Evolutionary conservation across 2,113 vertebrate genomes (phyloP).

Genomic region (Carassius carassius): DNA sequence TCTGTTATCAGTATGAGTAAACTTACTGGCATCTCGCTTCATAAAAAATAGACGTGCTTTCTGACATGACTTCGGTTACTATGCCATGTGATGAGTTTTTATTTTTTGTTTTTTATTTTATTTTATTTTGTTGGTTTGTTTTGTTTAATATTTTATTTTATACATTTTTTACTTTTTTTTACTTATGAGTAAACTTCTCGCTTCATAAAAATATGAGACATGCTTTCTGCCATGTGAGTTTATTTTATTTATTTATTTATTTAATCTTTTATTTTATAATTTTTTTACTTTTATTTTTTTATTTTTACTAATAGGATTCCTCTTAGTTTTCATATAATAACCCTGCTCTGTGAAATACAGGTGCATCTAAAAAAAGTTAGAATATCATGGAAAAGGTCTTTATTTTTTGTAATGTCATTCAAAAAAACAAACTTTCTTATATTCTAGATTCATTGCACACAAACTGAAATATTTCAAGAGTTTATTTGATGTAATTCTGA

Average conservation of each 20-base stretch:
- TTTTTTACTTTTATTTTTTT: background rate
- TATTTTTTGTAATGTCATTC: no score
- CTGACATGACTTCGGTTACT: background rate
- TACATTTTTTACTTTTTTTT: no score
- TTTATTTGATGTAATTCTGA: no score
- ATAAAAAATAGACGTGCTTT: background rate
- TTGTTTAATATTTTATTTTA: no score
- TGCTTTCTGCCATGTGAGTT: background rate
- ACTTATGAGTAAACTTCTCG: background rate
- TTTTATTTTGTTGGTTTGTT: background rate
- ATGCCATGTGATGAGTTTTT: background rate
- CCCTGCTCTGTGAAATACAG: background rate
- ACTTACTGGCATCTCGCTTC: background rate
- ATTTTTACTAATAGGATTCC: background rate
- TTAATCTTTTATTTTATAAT: background rate
- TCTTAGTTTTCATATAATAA: background rate
- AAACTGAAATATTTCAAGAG: no score
- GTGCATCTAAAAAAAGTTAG: no score
- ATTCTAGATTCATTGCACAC: no score
- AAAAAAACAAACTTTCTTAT: no score
- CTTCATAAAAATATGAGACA: background rate
- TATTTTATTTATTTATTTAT: no score
- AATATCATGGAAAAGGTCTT: no score
- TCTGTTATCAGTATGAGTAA: background rate
- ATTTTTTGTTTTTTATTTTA: no score